Conservation (phyloP, 2,797 vertebrate genomes). For the Arrhamphus sclerolepis region DNA sequence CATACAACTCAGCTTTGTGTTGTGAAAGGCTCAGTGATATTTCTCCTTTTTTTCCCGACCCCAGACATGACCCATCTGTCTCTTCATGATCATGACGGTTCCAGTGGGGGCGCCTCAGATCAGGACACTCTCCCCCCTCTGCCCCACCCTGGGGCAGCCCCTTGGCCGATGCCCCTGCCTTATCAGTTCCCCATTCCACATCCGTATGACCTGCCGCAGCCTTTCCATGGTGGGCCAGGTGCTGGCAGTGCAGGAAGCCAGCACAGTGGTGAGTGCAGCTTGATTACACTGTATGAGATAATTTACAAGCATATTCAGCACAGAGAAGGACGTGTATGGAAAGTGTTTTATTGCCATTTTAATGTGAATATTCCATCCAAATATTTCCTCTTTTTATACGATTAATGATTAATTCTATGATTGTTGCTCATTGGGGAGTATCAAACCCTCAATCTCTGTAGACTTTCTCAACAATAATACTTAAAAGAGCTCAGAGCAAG, state of each 20-base stretch:
- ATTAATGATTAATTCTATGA: too few relatives aligned
- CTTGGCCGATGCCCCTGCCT: constrained; percentile 94
- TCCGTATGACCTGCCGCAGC: constrained; percentile 91
- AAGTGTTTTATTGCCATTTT: too few relatives aligned
- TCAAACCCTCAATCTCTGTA: too few relatives aligned
- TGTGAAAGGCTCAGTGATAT: neutral
- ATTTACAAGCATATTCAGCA: neutral
- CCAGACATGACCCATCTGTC: constrained; percentile 96
- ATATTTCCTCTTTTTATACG: too few relatives aligned
- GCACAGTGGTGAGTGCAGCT: constrained; percentile 89
- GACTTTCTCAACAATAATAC: too few relatives aligned
- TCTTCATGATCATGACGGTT: constrained; percentile 95
- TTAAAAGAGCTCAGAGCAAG: too few relatives aligned
- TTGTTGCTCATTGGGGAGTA: too few relatives aligned
- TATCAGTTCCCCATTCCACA: constrained; percentile 95
- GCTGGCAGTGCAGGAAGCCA: constrained; percentile 96
- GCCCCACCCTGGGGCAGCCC: constrained; percentile 92
- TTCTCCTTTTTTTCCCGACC: constrained; percentile 1
- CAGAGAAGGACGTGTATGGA: neutral
- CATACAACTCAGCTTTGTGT: neutral
- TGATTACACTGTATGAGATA: neutral
- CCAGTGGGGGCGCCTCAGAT: constrained; percentile 95
- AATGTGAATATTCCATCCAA: too few relatives aligned
- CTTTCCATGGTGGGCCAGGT: constrained; percentile 82
- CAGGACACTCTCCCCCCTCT: constrained; percentile 97